phyloP scores from a whole-genome alignment of 1,140 invertebrate genomes.

The Dolichoris vasculosae region DNA sequence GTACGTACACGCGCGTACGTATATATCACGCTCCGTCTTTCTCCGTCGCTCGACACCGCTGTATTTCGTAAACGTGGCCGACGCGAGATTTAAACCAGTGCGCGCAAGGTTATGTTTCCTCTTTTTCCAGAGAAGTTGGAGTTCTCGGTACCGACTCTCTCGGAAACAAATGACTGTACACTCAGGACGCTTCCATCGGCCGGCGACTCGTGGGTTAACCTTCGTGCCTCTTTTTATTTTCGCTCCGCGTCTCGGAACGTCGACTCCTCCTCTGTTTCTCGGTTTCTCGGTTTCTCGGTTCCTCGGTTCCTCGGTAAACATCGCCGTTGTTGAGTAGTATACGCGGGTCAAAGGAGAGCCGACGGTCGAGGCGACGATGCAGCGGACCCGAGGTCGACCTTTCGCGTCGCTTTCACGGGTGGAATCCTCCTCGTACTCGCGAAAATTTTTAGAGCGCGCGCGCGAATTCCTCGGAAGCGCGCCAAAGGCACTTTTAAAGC shows the following conservation, averaged over 20 bases:
- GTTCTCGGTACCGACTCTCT: not conserved
- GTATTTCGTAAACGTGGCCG: not conserved
- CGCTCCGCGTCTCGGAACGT: too few relatives aligned
- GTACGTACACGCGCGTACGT: too few relatives aligned
- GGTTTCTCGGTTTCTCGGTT: not conserved
- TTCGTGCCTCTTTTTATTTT: not conserved
- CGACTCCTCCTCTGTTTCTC: too few relatives aligned
- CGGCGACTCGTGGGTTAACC: not conserved
- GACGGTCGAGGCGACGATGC: not conserved
- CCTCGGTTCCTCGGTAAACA: not conserved
- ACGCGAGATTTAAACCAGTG: not conserved
- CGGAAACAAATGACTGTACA: not conserved
- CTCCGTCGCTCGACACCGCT: not conserved
- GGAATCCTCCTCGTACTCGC: not conserved
- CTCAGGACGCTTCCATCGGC: not conserved
- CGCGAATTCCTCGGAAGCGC: not conserved
- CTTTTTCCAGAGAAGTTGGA: not conserved
- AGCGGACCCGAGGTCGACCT: too few relatives aligned
- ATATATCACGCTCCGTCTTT: too few relatives aligned
- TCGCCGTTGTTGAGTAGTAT: too few relatives aligned
- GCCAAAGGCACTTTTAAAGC: not conserved
- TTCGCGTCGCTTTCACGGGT: too few relatives aligned
- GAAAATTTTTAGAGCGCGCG: not conserved
- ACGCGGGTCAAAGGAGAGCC: too few relatives aligned
- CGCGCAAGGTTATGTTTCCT: conserved; percentile 13